Evolutionary conservation across 2,888 invertebrate species (phyloP).

Genomic region (Tricholauxania praeusta): DNA sequence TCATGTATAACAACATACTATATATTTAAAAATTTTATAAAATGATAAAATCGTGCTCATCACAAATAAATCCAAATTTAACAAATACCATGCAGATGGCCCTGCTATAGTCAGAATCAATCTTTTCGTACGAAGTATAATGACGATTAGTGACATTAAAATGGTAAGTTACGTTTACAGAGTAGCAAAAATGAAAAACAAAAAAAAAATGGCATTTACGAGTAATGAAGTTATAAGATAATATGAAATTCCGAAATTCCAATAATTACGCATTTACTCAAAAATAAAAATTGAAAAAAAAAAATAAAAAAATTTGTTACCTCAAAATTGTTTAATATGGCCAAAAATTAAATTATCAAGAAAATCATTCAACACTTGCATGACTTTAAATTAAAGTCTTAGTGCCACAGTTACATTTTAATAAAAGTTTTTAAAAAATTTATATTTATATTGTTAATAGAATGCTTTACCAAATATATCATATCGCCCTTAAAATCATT

Average conservation of each 20-base stretch:
- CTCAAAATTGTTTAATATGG: no score
- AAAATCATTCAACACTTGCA: not conserved
- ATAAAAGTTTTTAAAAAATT: constrained; percentile 36
- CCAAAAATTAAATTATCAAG: no score
- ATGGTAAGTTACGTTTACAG: constrained; percentile 85
- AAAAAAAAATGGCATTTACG: constrained; percentile 17
- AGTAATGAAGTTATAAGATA: not conserved
- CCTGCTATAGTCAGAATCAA: constrained; percentile 97
- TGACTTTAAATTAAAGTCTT: constrained; percentile 6
- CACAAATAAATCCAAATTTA: constrained; percentile 35
- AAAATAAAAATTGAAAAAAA: not conserved
- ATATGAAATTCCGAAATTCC: not conserved
- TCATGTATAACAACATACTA: not conserved
- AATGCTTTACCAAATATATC: constrained; percentile 7
- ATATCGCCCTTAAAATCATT: not conserved
- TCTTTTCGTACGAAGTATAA: constrained; percentile 97
- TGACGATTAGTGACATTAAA: constrained; percentile 98
- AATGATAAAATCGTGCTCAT: constrained; percentile 3
- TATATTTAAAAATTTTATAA: constrained; percentile 23
- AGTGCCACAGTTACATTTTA: constrained; percentile 40
- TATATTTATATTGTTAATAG: constrained; percentile 21
- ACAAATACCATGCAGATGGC: constrained; percentile 77
- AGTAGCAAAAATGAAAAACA: constrained; percentile 38
- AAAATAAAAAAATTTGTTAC: no score
- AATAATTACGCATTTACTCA: not conserved